Conservation (phyloP, 2,888 invertebrate species). For the Melinopterus prodromus region DNA sequence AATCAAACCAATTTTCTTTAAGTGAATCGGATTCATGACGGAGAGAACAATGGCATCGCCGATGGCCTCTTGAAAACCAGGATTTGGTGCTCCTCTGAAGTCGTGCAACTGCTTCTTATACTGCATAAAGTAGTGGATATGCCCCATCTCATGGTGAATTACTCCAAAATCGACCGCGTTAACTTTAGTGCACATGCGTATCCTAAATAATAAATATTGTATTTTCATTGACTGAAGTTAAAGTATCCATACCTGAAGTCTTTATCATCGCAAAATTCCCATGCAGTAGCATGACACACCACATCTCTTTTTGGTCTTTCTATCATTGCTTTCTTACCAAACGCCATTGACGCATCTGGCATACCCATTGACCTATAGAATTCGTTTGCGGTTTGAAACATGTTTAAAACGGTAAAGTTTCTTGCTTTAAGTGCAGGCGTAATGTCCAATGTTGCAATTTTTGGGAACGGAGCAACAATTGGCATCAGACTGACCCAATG, state of each 20-base stretch:
- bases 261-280: conserved; percentile 72
- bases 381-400: conserved; percentile 69
- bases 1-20: conserved; percentile 60
- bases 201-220: conserved; percentile 60
- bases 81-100: conserved; percentile 64
- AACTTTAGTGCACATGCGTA: conserved; percentile 69
- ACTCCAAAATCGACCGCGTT: conserved; percentile 68
- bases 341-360: conserved; percentile 66
- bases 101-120: conserved; percentile 65
- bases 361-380: conserved; percentile 70
- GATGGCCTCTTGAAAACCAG: conserved; percentile 71
- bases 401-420: conserved; percentile 58
- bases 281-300: conserved; percentile 73
- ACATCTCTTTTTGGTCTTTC: conserved; percentile 66
- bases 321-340: conserved; percentile 66
- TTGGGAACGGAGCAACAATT: conserved; percentile 63
- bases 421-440: conserved; percentile 62
- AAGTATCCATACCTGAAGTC: conserved; percentile 60
- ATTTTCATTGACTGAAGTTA: not conserved
- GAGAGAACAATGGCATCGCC: conserved; percentile 69
- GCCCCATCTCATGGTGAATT: conserved; percentile 79
- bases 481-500: conserved; percentile 64
- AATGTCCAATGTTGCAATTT: conserved; percentile 60
- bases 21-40: conserved; percentile 63
- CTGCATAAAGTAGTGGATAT: conserved; percentile 70